Evolutionary conservation across 2,888 invertebrate species (phyloP).

Genomic region (Drosophila pseudotalamancana): DNA sequence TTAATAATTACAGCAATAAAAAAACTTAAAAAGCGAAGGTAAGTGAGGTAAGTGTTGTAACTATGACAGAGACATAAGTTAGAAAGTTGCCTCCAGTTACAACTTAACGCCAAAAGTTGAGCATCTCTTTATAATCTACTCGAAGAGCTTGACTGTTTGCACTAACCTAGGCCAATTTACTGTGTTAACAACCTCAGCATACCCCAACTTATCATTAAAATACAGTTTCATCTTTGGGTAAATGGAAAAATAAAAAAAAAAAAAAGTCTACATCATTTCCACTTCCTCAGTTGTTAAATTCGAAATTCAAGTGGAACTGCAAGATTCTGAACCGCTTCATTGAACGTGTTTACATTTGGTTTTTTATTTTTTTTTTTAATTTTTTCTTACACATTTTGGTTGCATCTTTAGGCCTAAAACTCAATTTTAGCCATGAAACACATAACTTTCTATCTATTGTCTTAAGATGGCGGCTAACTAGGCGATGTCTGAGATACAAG

Average conservation of each 20-base stretch:
- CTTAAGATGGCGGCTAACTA: conserved; percentile 26
- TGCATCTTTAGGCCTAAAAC: conserved; percentile 28
- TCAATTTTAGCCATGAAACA: conserved; percentile 47
- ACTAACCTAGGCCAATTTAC: conserved; percentile 32
- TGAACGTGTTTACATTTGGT: conserved; percentile 42
- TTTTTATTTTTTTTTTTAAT: conserved; percentile 1
- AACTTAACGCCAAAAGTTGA: neutral
- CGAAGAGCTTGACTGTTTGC: neutral
- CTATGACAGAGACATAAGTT: neutral
- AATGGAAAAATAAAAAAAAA: no score
- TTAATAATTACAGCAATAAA: neutral
- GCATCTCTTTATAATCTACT: neutral
- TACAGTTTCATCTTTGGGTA: conserved; percentile 50
- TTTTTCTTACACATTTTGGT: no score
- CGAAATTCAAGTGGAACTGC: conserved; percentile 14
- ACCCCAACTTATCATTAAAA: conserved; percentile 54
- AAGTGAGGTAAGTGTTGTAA: no score
- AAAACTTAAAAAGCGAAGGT: conserved; percentile 3
- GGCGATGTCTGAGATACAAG: conserved; percentile 15
- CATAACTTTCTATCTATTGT: conserved; percentile 76
- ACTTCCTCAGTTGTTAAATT: conserved; percentile 32
- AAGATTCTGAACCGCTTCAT: conserved; percentile 52
- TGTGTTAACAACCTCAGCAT: conserved; percentile 13
- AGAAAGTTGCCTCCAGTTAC: conserved; percentile 6
- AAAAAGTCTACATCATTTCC: conserved; percentile 47